Conservation (phyloP, 2,888 invertebrate species). For the Eilema griseolum region DNA sequence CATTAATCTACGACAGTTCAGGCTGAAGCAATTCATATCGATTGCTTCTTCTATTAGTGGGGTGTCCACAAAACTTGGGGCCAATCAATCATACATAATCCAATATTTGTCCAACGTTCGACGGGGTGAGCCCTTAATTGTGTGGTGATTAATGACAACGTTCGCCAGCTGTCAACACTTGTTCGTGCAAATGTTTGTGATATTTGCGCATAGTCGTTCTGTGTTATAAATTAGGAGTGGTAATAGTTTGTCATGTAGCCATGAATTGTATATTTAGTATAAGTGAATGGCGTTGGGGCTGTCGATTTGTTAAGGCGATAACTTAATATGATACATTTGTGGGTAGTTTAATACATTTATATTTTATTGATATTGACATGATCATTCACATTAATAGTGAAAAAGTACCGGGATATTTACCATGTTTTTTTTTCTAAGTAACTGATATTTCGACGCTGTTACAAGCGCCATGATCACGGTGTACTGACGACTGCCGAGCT, state of each 20-base stretch:
- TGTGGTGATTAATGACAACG: conserved; percentile 65
- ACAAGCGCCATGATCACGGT: too few species aligned
- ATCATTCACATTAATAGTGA: too few species aligned
- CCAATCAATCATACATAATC: conserved; percentile 76
- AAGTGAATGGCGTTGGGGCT: neutral
- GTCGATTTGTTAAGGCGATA: too few species aligned
- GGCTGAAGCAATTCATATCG: conserved; percentile 51
- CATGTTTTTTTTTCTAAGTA: too few species aligned
- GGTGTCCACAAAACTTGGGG: conserved; percentile 65
- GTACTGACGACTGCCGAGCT: too few species aligned
- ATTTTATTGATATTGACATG: too few species aligned
- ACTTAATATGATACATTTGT: neutral
- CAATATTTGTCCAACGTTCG: conserved; percentile 69
- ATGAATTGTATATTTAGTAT: neutral
- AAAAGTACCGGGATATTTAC: too few species aligned
- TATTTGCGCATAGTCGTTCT: conserved; percentile 46
- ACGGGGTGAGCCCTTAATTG: conserved; percentile 62
- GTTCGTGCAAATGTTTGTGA: conserved; percentile 57
- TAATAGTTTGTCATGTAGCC: conserved; percentile 15
- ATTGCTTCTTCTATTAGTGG: conserved; percentile 59
- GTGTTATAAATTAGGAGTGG: conserved; percentile 8
- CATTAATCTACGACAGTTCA: conserved; percentile 52
- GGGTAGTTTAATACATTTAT: neutral
- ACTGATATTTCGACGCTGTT: too few species aligned
- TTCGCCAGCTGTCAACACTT: conserved; percentile 52